Evolutionary conservation across 1,140 invertebrate genomes (phyloP).

Genomic region (Microplitis mediator): DNA sequence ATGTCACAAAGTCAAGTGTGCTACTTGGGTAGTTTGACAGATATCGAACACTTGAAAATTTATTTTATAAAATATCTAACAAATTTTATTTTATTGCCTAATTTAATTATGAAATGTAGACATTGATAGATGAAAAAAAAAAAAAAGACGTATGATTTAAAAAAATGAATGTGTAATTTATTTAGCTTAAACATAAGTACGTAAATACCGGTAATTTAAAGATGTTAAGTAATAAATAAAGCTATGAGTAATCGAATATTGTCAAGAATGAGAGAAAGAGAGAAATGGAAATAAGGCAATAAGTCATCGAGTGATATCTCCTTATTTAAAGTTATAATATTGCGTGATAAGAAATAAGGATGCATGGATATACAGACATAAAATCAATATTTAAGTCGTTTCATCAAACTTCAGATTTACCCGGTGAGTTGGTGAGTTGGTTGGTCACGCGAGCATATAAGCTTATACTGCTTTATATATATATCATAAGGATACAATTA

Average conservation of each 20-base stretch:
- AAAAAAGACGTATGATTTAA: too few species aligned
- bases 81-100: too few species aligned
- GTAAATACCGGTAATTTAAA: neutral
- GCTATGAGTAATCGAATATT: neutral
- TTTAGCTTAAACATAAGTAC: neutral
- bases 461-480: neutral
- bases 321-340: neutral
- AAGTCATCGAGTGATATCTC: neutral
- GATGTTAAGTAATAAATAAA: too few species aligned
- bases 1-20: too few species aligned
- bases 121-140: too few species aligned
- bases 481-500: too few species aligned
- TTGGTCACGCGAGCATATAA: conserved; percentile 27
- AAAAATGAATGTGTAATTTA: too few species aligned
- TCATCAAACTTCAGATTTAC: conserved; percentile 26
- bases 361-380: conserved; percentile 9
- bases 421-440: conserved; percentile 20
- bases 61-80: too few species aligned
- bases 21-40: too few species aligned
- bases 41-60: too few species aligned
- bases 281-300: neutral
- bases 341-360: conserved; percentile 22
- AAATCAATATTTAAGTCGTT: conserved; percentile 25
- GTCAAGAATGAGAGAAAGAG: neutral
- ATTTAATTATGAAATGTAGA: too few species aligned